These are phyloP conservation scores for Gadus macrocephalus DNA, from an alignment of 2,113 vertebrate species.

Conservation along the genomic window DNA sequence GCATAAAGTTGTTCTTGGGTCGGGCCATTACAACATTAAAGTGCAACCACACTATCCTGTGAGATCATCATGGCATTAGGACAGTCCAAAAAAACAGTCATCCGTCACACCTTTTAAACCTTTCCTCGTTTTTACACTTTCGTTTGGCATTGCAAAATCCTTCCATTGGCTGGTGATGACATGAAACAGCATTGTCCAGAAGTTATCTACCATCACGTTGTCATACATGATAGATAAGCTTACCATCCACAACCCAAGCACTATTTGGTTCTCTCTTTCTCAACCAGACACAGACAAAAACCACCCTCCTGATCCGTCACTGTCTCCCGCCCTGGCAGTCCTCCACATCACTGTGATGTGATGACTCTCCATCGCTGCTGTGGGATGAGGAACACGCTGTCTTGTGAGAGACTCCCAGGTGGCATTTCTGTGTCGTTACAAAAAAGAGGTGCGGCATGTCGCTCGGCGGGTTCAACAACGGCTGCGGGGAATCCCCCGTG, in stretches of 20 bases:
- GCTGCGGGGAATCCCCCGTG: constrained; percentile 18
- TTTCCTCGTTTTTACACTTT: constrained; percentile 2
- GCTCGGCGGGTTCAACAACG: constrained; percentile 29
- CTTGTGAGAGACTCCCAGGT: constrained; percentile 32
- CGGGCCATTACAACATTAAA: constrained; percentile 58
- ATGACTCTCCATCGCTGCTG: constrained; percentile 75
- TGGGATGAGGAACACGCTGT: constrained; percentile 35
- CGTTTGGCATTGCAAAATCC: constrained; percentile 35
- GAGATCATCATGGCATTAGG: constrained; percentile 26
- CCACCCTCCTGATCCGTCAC: constrained; percentile 16
- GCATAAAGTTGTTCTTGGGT: constrained; percentile 34
- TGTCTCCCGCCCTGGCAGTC: constrained; percentile 57
- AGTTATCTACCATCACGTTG: too few species aligned
- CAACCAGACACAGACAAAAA: too few species aligned
- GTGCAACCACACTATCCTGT: constrained; percentile 59
- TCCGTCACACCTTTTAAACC: too few species aligned
- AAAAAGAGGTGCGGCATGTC: constrained; percentile 62
- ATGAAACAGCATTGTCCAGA: too few species aligned
- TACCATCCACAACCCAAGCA: too few species aligned
- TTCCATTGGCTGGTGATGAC: constrained; percentile 7
- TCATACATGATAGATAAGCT: too few species aligned
- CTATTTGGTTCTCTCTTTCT: too few species aligned
- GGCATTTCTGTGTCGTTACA: constrained; percentile 51
- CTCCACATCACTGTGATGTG: constrained; percentile 70
- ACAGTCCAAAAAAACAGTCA: not conserved